phyloP scores from a whole-genome alignment of 2,797 vertebrate species.

The Phalloptychus januarius region DNA sequence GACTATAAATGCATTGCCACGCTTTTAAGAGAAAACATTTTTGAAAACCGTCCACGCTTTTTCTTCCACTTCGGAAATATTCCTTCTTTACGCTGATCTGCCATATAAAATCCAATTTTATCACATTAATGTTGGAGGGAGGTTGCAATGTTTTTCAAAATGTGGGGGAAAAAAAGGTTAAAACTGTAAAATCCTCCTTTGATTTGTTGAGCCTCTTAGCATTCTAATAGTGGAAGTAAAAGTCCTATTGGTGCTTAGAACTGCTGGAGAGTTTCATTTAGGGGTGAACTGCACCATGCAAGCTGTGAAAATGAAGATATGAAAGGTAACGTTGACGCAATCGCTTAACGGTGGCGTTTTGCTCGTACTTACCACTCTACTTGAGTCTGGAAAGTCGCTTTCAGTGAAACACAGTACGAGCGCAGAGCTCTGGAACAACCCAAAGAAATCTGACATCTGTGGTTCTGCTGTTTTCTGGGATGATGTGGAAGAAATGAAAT shows the following conservation, averaged over 20 bases:
- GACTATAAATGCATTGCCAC: neutral
- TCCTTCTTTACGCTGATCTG: neutral
- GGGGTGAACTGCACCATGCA: neutral
- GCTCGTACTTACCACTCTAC: slow-evolving; percentile 34
- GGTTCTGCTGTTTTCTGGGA: slow-evolving; percentile 32
- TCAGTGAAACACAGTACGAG: slow-evolving; percentile 39
- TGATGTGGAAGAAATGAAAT: slow-evolving; percentile 57
- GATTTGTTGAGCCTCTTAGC: neutral
- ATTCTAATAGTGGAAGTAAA: neutral
- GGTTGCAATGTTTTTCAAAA: neutral
- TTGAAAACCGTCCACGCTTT: neutral
- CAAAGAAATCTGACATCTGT: slow-evolving; percentile 41
- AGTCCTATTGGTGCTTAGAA: neutral
- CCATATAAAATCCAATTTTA: neutral
- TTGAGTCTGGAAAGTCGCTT: slow-evolving; percentile 54
- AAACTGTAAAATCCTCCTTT: neutral
- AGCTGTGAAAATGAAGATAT: slow-evolving; percentile 4
- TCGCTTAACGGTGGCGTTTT: slow-evolving; percentile 4
- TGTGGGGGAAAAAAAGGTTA: neutral
- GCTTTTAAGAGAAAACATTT: neutral
- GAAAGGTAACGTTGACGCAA: slow-evolving; percentile 1
- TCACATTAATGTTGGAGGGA: neutral
- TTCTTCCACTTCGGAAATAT: neutral
- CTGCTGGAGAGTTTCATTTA: neutral
- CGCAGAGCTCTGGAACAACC: slow-evolving; percentile 35